These are phyloP conservation scores for Nycticebus coucang DNA, from an alignment of 2,113 vertebrate species.

Conservation along the genomic window DNA sequence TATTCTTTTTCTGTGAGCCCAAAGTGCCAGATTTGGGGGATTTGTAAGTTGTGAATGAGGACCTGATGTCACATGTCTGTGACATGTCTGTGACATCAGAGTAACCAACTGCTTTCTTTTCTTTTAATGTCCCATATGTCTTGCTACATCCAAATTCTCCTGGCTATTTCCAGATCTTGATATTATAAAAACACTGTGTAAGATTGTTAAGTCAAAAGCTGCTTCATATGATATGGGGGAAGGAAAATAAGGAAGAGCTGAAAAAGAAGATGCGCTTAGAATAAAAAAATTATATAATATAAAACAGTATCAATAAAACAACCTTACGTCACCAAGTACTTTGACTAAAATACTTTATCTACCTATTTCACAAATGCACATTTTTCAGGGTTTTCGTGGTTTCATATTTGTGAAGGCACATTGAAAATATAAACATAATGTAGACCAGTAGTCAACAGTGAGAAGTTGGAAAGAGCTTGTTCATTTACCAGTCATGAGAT, in stretches of 20 bases:
- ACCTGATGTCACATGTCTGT: constrained; percentile 42
- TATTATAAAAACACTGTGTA: constrained; percentile 3
- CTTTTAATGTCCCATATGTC: not conserved
- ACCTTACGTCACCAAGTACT: not conserved
- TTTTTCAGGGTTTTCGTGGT: not conserved
- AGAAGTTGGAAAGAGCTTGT: not conserved
- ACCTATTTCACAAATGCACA: not conserved
- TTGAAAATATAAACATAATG: not conserved
- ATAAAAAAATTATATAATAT: not conserved
- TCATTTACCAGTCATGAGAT: not conserved
- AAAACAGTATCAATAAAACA: not conserved
- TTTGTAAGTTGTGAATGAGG: constrained; percentile 27
- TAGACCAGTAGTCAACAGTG: not conserved
- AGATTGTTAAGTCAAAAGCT: constrained; percentile 38
- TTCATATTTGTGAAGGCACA: not conserved
- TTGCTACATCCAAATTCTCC: not conserved
- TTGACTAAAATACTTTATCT: not conserved
- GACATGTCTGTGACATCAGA: constrained; percentile 42
- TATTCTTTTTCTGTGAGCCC: not conserved
- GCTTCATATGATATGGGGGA: not conserved
- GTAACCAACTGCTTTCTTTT: not conserved
- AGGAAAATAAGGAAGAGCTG: not conserved
- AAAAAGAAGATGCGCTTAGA: not conserved
- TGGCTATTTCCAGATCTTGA: constrained; percentile 22
- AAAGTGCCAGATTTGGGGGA: not conserved